Conservation (phyloP, 2,113 vertebrate species). For the Aldabrachelys gigantea region DNA sequence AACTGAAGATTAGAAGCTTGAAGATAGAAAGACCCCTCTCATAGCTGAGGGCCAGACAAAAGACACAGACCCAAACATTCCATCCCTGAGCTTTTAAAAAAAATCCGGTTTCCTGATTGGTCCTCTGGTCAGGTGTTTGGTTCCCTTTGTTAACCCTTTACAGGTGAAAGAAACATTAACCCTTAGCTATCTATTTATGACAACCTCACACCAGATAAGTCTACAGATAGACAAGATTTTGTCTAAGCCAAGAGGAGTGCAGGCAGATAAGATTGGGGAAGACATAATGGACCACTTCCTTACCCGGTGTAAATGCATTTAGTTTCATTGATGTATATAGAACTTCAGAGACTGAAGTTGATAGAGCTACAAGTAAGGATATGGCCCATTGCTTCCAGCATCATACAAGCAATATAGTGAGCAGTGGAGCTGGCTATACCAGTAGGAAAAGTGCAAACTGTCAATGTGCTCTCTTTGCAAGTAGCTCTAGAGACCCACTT, state of each 20-base stretch:
- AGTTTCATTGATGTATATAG: not conserved
- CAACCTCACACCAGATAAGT: not conserved
- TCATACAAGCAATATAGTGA: not conserved
- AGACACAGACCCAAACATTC: too few relatives aligned
- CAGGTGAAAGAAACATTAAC: too few relatives aligned
- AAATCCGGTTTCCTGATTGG: too few relatives aligned
- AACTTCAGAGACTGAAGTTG: not conserved
- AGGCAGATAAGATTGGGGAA: not conserved
- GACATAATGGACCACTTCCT: not conserved
- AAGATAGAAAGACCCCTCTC: too few relatives aligned
- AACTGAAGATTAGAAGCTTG: too few relatives aligned
- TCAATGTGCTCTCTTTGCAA: not conserved
- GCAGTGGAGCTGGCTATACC: not conserved
- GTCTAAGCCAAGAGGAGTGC: not conserved
- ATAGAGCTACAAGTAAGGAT: not conserved
- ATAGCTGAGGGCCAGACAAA: too few relatives aligned
- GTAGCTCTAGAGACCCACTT: not conserved
- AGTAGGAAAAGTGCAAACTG: not conserved
- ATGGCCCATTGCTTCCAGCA: not conserved
- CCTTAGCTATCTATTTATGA: too few relatives aligned
- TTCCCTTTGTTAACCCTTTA: too few relatives aligned
- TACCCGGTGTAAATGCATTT: not conserved
- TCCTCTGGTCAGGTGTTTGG: too few relatives aligned
- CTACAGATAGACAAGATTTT: not conserved
- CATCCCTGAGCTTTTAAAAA: too few relatives aligned